Conservation (phyloP, 30 jellyfish, hydroid and myxozoan species). For the Aurelia aurita region DNA sequence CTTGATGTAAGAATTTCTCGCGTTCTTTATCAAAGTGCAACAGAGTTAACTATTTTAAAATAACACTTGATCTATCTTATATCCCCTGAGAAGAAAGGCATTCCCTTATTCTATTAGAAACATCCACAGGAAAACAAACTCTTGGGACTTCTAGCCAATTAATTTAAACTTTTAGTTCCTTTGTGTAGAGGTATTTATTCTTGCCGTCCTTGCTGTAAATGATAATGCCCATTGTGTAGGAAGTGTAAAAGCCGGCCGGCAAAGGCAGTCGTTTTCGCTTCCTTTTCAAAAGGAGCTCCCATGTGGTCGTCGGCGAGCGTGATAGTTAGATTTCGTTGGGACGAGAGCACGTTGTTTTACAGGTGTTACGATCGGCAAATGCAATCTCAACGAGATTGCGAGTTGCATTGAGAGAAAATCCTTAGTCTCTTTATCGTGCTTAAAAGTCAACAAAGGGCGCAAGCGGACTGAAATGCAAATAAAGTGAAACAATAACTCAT, state of each 20-base stretch:
- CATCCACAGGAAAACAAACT: no score
- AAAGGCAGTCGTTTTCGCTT: not conserved
- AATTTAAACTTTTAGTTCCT: no score
- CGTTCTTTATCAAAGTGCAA: not conserved
- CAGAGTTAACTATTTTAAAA: no score
- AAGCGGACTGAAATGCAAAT: constrained; percentile 9
- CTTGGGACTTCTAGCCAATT: no score
- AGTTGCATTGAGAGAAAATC: constrained; percentile 43
- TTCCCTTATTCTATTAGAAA: no score
- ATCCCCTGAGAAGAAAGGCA: no score
- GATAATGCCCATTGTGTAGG: not conserved
- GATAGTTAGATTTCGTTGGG: constrained; percentile 1
- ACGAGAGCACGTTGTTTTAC: constrained; percentile 62
- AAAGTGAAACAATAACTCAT: constrained; percentile 51
- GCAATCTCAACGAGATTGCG: constrained; percentile 28
- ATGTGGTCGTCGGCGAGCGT: constrained; percentile 40
- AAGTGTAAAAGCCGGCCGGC: constrained; percentile 37
- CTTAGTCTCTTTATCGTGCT: not conserved
- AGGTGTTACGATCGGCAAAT: constrained; percentile 62
- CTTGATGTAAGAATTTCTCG: not conserved
- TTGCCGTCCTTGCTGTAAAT: not conserved
- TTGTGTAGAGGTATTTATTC: no score
- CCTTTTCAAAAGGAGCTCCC: constrained; percentile 52
- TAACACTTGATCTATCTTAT: no score
- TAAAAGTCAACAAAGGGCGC: constrained; percentile 16